Evolutionary conservation across 2,113 vertebrate genomes (phyloP).

Genomic region (Lepisosteus oculatus): DNA sequence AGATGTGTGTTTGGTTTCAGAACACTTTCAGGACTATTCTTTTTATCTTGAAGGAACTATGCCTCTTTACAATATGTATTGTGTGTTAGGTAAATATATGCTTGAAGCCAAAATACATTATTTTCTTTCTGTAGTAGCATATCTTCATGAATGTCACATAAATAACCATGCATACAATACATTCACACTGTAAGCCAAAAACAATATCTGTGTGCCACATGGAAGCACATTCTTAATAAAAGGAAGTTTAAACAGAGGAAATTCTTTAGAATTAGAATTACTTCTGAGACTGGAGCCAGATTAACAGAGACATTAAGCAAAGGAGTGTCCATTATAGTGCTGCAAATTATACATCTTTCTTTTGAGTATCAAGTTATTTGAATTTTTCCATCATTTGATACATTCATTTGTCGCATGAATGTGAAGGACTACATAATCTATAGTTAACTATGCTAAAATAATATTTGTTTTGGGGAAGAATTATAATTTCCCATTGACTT

Average conservation of each 20-base stretch:
- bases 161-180: conserved; percentile 59
- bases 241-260: conserved; percentile 47
- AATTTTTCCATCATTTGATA: too few relatives aligned
- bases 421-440: too few relatives aligned
- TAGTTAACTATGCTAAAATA: too few relatives aligned
- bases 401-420: too few relatives aligned
- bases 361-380: too few relatives aligned
- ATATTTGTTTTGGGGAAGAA: too few relatives aligned
- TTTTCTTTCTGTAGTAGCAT: conserved; percentile 44
- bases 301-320: background rate
- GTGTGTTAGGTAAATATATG: conserved; percentile 7
- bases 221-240: conserved; percentile 52
- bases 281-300: conserved; percentile 46
- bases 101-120: conserved; percentile 47
- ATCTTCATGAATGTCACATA: conserved; percentile 51
- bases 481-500: too few relatives aligned
- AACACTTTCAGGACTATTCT: too few relatives aligned
- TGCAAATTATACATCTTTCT: too few relatives aligned
- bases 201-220: conserved; percentile 75
- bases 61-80: background rate
- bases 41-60: background rate
- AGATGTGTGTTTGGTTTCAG: conserved; percentile 19
- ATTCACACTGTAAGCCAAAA: conserved; percentile 46
- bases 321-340: too few relatives aligned
- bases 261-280: conserved; percentile 59